A percentile compares a stretch with the other conserved stretches of the same genome.
Evolutionary conservation across 1,140 invertebrate species (phyloP).

Genomic region (Pemphigus obesinymphae): DNA sequence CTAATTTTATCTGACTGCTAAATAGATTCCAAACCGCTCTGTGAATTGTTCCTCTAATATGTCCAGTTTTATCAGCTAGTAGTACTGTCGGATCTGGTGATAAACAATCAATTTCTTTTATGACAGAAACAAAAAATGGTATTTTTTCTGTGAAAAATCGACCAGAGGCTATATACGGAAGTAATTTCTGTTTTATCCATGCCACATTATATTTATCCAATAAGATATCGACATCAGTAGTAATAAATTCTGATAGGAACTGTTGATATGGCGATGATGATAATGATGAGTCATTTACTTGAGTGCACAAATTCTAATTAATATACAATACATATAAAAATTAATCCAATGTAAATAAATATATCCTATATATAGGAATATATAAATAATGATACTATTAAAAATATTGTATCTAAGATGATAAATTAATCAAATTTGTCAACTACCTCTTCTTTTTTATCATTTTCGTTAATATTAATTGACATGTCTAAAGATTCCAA

Average conservation of each 20-base stretch:
- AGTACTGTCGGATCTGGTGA: constrained; percentile 36
- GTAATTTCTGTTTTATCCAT: constrained; percentile 34
- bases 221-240: background rate
- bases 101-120: constrained; percentile 38
- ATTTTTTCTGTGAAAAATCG: constrained; percentile 22
- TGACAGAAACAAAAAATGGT: constrained; percentile 40
- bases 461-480: background rate
- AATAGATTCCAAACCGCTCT: constrained; percentile 38
- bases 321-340: background rate
- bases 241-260: constrained; percentile 20
- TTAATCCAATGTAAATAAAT: background rate
- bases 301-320: background rate
- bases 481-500: constrained; percentile 20
- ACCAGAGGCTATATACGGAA: constrained; percentile 11
- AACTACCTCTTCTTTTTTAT: constrained; percentile 13
- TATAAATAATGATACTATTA: no score
- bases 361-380: no score
- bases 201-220: constrained; percentile 30
- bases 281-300: constrained; percentile 18
- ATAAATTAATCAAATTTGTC: no score
- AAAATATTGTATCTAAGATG: no score
- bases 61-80: constrained; percentile 28
- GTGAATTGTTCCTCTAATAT: constrained; percentile 39
- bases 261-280: constrained; percentile 25
- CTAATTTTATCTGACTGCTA: constrained; percentile 15